Conservation (phyloP, 1,140 invertebrate genomes). For the Pogonognathellus flavescens region DNA sequence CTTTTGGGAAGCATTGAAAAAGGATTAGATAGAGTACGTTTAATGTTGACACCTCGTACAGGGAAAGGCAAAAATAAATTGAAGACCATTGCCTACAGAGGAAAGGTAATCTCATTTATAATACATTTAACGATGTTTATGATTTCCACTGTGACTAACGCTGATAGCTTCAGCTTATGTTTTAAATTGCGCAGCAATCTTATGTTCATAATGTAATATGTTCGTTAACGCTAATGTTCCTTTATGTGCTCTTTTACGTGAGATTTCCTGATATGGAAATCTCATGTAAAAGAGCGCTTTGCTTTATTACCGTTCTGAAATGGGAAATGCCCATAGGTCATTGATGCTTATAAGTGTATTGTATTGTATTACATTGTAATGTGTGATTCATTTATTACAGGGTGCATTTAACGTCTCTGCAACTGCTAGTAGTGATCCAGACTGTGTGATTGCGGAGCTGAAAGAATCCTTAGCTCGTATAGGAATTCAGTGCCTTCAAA, state of each 20-base stretch:
- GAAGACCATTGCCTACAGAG: conserved; percentile 67
- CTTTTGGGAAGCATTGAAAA: conserved; percentile 81
- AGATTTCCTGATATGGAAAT: too few relatives aligned
- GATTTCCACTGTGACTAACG: neutral
- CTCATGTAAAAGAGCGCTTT: too few relatives aligned
- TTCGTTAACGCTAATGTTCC: too few relatives aligned
- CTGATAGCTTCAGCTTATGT: too few relatives aligned
- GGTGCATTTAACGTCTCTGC: conserved; percentile 82
- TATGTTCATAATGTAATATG: too few relatives aligned
- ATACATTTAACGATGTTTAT: neutral
- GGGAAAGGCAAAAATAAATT: conserved; percentile 69
- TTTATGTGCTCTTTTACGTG: too few relatives aligned
- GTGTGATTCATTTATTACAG: conserved; percentile 71
- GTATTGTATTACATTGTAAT: too few relatives aligned
- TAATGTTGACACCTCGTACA: conserved; percentile 80
- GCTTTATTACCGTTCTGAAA: too few relatives aligned
- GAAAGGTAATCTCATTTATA: conserved; percentile 62
- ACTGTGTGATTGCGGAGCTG: conserved; percentile 77
- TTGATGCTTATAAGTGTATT: too few relatives aligned
- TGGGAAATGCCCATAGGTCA: too few relatives aligned
- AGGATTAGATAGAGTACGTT: conserved; percentile 77
- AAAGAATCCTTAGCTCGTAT: conserved; percentile 77
- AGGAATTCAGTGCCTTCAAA: conserved; percentile 79
- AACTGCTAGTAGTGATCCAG: conserved; percentile 77
- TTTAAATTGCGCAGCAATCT: too few relatives aligned